Evolutionary conservation across 1,140 invertebrate genomes (phyloP), one percentile per base, ranked within the genome.

Genomic region (Neoseiulus cucumeris): DNA sequence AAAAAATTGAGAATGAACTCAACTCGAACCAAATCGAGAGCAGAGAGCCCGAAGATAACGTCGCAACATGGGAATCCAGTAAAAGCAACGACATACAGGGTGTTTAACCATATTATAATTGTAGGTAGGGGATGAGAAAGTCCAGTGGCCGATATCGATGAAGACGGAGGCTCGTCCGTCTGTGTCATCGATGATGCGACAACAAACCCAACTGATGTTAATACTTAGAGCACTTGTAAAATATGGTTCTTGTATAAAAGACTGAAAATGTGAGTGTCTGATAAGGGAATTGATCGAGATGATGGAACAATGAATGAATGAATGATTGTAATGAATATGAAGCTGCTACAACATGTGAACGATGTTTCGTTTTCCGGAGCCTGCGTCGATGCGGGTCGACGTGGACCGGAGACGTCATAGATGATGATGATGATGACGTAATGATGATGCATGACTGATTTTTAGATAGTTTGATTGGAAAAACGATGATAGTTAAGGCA

Each of bases 21-120:
- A 39, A 9, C 33, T 39, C 33, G 33, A 39, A 9, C 33, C 33
- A 9, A 39, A 39, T 4, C 4, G 33, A 39, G n/a, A n/a, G n/a
- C n/a, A n/a, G n/a, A n/a, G n/a, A n/a, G n/a, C 33, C 33, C 33
- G 33, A 39, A 39, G 4, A 39, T 9, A 39, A 39, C 33, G 33
- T 39, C 33, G 33, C 33, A 39, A 39, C 33, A 39, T 47, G 51
- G 33, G 25, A 33, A 59, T 59, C 51, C 33, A 33, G 33, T 59
- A 25, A 14, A 25, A 59, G 51, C 14, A 59, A 33, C 51, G 33
- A 59, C 51, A 59, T 59, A 59, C 51, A 59, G 51, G 51, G 51
- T 59, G 51, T 59, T 59, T 59, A 59, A 59, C 51, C 51, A 59
- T 59, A 59, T 59, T 59, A 59, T 59, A 59, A 59, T 59, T 29